A percentile compares a stretch with the other conserved stretches of the same genome.
Evolutionary conservation across 1,140 invertebrate genomes (phyloP).

Genomic region (Aphidius gifuensis): DNA sequence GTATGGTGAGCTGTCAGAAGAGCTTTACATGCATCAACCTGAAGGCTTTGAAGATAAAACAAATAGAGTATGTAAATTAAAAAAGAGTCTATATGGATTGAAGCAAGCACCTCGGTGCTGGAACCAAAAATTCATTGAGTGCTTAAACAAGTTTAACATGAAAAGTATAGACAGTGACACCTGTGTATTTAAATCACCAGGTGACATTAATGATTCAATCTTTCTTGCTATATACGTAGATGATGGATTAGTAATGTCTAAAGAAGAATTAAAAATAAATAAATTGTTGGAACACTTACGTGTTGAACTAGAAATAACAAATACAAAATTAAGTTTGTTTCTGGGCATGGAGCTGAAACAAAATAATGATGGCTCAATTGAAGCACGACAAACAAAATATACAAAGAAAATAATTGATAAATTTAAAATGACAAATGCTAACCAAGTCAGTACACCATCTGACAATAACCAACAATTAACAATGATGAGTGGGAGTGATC

Average conservation of each 20-base stretch:
- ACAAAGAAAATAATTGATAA: conserved; percentile 25
- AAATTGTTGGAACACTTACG: conserved; percentile 23
- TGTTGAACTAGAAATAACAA: conserved; percentile 26
- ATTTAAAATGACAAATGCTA: conserved; percentile 19
- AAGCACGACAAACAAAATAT: conserved; percentile 32
- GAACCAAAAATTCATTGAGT: conserved; percentile 36
- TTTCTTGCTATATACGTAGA: conserved; percentile 28
- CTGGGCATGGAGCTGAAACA: conserved; percentile 29
- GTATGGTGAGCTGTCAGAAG: conserved; percentile 47
- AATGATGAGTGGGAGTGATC: no score
- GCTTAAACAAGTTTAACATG: conserved; percentile 21
- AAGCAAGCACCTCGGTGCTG: conserved; percentile 46
- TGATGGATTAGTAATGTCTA: conserved; percentile 22
- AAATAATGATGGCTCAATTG: conserved; percentile 20
- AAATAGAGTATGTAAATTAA: conserved; percentile 28
- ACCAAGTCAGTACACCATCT: conserved; percentile 11
- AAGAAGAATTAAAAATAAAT: conserved; percentile 13
- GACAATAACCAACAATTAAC: conserved; percentile 16
- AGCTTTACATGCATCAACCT: conserved; percentile 49
- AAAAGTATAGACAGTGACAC: conserved; percentile 18
- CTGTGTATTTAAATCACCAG: conserved; percentile 16
- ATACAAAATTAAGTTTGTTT: conserved; percentile 19
- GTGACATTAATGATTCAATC: conserved; percentile 22
- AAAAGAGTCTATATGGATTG: conserved; percentile 32
- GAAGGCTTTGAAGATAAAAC: conserved; percentile 25